These are phyloP conservation scores for Gonatopus flavifemur DNA, from an alignment of 1,140 invertebrate genomes.

Conservation along the genomic window DNA sequence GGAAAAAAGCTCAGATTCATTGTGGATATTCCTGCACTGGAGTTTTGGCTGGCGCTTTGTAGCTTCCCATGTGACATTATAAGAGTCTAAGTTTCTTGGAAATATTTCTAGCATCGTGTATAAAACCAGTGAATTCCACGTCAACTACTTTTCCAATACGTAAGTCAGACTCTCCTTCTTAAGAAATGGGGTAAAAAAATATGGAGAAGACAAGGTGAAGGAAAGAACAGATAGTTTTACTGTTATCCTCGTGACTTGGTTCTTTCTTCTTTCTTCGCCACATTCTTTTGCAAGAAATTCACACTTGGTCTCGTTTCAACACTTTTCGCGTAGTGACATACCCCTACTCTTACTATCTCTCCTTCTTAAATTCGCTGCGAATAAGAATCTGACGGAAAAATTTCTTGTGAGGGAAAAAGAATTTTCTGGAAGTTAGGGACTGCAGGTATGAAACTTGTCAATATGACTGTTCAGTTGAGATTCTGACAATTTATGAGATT, in stretches of 20 bases:
- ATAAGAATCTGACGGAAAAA: background rate
- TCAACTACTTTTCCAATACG: conserved; percentile 37
- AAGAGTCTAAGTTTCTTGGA: no score
- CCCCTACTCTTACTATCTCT: no score
- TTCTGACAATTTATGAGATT: no score
- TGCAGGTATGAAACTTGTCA: no score
- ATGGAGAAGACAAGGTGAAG: background rate
- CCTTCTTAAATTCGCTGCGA: no score
- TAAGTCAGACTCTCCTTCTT: conserved; percentile 17
- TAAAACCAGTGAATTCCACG: conserved; percentile 40
- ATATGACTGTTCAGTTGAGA: no score
- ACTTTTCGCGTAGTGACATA: conserved; percentile 1
- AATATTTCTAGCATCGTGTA: conserved; percentile 30
- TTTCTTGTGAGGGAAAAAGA: background rate
- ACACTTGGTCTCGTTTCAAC: conserved; percentile 21
- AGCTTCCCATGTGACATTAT: no score
- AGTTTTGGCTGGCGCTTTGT: no score
- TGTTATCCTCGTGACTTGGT: background rate
- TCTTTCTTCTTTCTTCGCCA: background rate
- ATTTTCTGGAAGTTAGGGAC: no score
- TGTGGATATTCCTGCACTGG: no score
- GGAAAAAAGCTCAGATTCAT: no score
- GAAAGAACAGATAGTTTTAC: background rate
- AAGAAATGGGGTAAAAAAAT: background rate
- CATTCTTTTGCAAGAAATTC: conserved; percentile 28